Conservation (phyloP, 2,113 vertebrate species). For the Bothrops jararaca region DNA sequence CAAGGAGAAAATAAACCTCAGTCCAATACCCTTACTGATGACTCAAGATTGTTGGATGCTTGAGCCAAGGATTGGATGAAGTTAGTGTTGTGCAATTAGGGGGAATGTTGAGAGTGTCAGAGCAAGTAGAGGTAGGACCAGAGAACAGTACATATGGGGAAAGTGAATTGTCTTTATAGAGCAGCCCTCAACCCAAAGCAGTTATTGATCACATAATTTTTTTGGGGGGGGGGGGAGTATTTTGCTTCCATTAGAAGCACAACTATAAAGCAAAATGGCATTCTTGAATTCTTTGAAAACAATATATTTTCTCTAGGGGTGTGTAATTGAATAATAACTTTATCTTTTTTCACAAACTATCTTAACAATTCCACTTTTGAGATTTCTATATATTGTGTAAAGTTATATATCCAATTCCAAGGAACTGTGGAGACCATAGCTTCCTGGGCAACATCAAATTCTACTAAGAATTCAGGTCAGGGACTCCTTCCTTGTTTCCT, state of each 20-base stretch:
- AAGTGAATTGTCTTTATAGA: not conserved
- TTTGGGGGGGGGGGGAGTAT: not conserved
- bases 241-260: not conserved
- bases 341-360: not conserved
- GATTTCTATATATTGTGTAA: not conserved
- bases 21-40: not conserved
- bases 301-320: not conserved
- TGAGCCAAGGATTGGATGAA: not conserved
- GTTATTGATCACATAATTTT: not conserved
- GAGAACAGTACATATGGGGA: not conserved
- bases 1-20: not conserved
- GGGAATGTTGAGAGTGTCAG: not conserved
- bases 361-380: not conserved
- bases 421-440: constrained; percentile 31
- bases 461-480: constrained; percentile 69
- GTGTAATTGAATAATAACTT: not conserved
- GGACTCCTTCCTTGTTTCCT: constrained; percentile 66
- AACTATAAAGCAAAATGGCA: not conserved
- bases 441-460: constrained; percentile 60
- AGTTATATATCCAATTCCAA: constrained; percentile 13
- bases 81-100: not conserved
- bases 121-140: not conserved
- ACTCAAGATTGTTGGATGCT: not conserved
- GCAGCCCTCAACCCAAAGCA: not conserved
- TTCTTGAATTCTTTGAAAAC: not conserved